Conservation (phyloP, 2,888 invertebrate species). For the Acanthoscelides obtectus region DNA sequence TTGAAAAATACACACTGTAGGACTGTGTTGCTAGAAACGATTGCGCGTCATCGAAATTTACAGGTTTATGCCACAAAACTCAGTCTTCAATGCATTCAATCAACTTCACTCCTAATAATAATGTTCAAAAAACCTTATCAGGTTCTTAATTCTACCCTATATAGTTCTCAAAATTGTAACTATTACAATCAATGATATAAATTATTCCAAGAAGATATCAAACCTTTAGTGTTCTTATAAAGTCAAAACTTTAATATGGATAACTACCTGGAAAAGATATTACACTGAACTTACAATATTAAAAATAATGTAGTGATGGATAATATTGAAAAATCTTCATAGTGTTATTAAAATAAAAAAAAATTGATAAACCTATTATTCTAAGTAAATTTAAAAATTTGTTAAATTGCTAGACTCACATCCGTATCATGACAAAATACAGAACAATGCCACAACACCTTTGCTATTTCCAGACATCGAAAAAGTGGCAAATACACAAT, state of each 20-base stretch:
- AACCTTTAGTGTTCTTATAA: not conserved
- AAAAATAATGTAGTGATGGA: not conserved
- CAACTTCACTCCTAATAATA: not conserved
- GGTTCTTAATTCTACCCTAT: too few species aligned
- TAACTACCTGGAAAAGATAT: not conserved
- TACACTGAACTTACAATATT: not conserved
- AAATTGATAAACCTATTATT: constrained; percentile 16
- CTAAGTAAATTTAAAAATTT: constrained; percentile 23
- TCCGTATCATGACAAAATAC: constrained; percentile 8
- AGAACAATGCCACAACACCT: not conserved
- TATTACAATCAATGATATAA: too few species aligned
- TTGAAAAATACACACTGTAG: too few species aligned
- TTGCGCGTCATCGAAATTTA: not conserved
- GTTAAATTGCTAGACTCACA: constrained; percentile 19
- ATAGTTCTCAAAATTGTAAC: too few species aligned
- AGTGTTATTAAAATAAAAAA: not conserved
- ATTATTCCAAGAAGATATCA: not conserved
- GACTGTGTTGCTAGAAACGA: too few species aligned
- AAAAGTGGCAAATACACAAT: too few species aligned
- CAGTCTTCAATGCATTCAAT: not conserved
- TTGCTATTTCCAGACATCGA: not conserved
- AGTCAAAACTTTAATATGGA: not conserved
- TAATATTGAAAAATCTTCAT: not conserved
- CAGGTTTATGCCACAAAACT: not conserved
- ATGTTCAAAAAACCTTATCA: not conserved